Evolutionary conservation across 2,797 vertebrate species (phyloP).

Genomic region (Adelosebastes latens): DNA sequence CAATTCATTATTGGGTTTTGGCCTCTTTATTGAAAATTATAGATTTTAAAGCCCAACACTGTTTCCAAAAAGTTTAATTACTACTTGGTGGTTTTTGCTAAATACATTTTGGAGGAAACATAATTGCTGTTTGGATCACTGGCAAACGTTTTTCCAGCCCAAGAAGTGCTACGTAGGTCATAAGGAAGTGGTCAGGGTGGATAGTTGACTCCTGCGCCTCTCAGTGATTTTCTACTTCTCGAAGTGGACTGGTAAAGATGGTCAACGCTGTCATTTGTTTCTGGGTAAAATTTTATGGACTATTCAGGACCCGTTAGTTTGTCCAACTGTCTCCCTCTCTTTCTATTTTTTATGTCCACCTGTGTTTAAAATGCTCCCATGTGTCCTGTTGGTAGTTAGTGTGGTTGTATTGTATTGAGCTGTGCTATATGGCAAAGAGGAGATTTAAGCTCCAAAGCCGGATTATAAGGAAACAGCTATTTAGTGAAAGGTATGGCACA

Average conservation of each 20-base stretch:
- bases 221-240: not conserved
- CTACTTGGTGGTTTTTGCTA: not conserved
- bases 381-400: not conserved
- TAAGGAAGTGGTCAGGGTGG: not conserved
- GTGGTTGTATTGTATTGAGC: conserved; percentile 25
- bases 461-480: conserved; percentile 65
- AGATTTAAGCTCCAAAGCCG: conserved; percentile 63
- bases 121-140: not conserved
- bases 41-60: not conserved
- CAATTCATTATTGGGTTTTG: not conserved
- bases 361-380: not conserved
- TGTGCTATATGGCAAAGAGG: conserved; percentile 34
- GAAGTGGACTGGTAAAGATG: not conserved
- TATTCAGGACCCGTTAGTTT: not conserved
- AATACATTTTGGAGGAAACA: too few relatives aligned
- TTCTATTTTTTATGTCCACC: not conserved
- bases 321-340: not conserved
- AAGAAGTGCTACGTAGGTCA: too few relatives aligned
- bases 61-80: not conserved
- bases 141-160: not conserved
- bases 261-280: not conserved
- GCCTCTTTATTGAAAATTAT: not conserved
- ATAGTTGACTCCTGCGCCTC: not conserved
- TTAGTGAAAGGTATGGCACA: conserved; percentile 64
- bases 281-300: not conserved